A percentile compares a stretch with the other conserved stretches of the same genome.
Evolutionary conservation across 2,113 vertebrate species (phyloP).

Genomic region (Cariama cristata): DNA sequence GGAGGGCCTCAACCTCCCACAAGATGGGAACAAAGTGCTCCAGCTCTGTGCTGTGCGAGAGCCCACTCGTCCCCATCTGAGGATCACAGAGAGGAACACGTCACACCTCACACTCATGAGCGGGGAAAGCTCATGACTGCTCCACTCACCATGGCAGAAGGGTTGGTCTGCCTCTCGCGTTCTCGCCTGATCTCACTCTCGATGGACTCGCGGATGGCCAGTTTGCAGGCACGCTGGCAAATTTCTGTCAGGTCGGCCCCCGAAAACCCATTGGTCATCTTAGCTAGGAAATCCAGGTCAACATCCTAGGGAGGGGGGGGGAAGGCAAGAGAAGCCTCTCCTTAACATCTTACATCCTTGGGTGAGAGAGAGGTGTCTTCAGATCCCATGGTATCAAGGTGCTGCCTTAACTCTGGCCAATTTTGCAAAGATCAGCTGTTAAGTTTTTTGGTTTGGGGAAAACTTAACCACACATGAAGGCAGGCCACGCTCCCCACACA

Average conservation of each 20-base stretch:
- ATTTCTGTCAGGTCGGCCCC: slow-evolving; percentile 97
- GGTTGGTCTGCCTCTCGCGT: slow-evolving; percentile 95
- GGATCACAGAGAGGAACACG: neutral
- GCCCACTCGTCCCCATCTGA: neutral
- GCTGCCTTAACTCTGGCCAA: neutral
- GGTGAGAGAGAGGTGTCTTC: neutral
- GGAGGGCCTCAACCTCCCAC: neutral
- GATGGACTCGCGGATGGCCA: slow-evolving; percentile 96
- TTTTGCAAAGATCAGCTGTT: neutral
- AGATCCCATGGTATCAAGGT: neutral
- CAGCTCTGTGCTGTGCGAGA: neutral
- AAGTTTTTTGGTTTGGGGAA: neutral
- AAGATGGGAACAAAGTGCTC: neutral
- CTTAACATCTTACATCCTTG: neutral
- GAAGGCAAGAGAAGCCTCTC: neutral
- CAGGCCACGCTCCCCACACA: neutral
- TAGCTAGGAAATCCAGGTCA: slow-evolving; percentile 94
- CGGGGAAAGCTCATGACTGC: neutral
- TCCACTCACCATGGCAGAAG: slow-evolving; percentile 92
- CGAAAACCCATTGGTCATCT: slow-evolving; percentile 99
- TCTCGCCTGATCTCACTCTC: slow-evolving; percentile 97
- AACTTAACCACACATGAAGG: neutral
- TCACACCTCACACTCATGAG: neutral
- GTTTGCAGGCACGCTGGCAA: slow-evolving; percentile 96
- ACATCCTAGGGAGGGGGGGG: slow-evolving; percentile 83